Base-by-base conservation (phyloP, 2,888 invertebrate species). In the Drosophila tripunctata region DNA sequence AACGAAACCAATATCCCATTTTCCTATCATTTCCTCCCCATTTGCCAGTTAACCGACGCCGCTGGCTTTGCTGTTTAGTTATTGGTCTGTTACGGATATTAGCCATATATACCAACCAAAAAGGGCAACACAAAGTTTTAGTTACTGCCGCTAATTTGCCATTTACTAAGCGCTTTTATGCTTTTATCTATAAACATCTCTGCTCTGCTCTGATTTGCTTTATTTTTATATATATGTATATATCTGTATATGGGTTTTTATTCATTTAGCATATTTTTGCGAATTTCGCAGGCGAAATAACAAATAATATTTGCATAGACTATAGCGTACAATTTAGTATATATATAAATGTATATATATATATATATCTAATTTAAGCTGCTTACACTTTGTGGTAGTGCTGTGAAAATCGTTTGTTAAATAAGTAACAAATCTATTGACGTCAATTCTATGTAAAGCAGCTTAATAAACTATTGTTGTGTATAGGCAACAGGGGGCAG, bases 191-290 rank as follows among this genome's bases (percentile, higher is more conserved):
- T 17, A 43, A 3, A 8, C 3, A 24, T 38, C 17, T 35, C 17
- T 8, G 10, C 7, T 14, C 21, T 3, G 35, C 36, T 27, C 4
- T 17, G n/a, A 48, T 50, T 36, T 36, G 4, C 7, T 30, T 48
- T 52, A 17, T 35, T 54, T 54, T 27, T 40, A 35, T 27, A 27
- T 45, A 24, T 36, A 50, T 54, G 7, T 36, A 17, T 19, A 19
- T 38, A 12, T 50, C 14, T 4, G 15, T 15, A 30, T 22, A 40
- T 48, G 36, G 66, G 30, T 15, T 45, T 41, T 36, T 51, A 67
- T 65, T 84, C 67, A 80, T 87, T 81, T 81, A 81, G 84, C 84
- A 78, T 81, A 84, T 87, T 80, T 81, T 75, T 80, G 81, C 60
- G 78, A 87, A 77, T 52, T 87, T 71, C 45, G 51, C 62, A 41